Evolutionary conservation across 2,888 invertebrate genomes (phyloP), one percentile per base, ranked within the genome.

Genomic region (Aproaerema taeniolella): DNA sequence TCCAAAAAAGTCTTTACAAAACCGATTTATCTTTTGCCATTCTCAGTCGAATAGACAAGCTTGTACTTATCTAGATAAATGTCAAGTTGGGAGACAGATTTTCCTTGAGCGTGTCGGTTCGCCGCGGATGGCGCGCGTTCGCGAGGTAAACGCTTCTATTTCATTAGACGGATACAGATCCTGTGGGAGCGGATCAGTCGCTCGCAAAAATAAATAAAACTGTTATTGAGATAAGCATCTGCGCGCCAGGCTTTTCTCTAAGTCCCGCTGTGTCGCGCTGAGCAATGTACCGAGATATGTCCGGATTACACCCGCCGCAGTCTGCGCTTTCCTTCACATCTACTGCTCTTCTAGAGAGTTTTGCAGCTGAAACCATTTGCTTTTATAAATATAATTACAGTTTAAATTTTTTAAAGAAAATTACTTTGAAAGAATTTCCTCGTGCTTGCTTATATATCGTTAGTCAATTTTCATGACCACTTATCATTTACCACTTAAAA

Each of bases 211-310:
- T 85, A 86, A 85, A 85, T 85, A 86, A 86, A 85, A 85, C 81
- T 85, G 85, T 85, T 86, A 85, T 85, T 85, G 85, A 79, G 86
- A 83, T 83, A 85, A 85, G 78, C 83, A 83, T 85, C 83, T 85
- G 83, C 78, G 68, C 71, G 69, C 67, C 69, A 71, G 82, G 82
- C 80, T 82, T 82, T 82, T 59, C 76, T 70, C 81, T 83, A 83
- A 85, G 82, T 80, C 83, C 81, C 78, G 72, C 71, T 73, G 81
- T 79, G 82, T 80, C 81, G 80, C 81, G 71, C 67, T 79, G 81
- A 82, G 80, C 78, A 78, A 79, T 81, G 82, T 82, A 74, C 78
- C 72, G 70, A 82, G 85, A 85, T 85, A 76, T 83, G 85, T 81
- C 60, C 61, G 85, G 85, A 83, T 85, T 85, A 86, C 65, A 62